Evolutionary conservation across 2,113 vertebrate genomes (phyloP).

Genomic region (Pelecanus crispus): DNA sequence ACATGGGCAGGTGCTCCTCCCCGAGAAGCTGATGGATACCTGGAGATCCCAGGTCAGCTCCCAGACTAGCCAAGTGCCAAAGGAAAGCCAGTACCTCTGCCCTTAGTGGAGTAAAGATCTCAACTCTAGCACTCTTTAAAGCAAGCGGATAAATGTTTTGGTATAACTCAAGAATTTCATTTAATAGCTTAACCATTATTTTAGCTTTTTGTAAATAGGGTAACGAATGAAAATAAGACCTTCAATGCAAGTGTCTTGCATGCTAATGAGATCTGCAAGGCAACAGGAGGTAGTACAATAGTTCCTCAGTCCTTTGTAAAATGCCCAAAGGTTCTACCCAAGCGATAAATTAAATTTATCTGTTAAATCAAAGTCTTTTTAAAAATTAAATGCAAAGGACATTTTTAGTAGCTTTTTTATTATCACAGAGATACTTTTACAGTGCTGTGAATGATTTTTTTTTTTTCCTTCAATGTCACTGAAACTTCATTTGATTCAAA

Average conservation of each 20-base stretch:
- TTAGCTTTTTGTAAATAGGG: not conserved
- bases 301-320: conserved; percentile 12
- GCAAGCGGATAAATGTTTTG: rapidly evolving
- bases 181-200: not conserved
- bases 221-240: not conserved
- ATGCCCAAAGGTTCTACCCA: not conserved
- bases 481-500: conserved; percentile 10
- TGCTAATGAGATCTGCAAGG: conserved; percentile 20
- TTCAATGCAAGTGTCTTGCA: not conserved
- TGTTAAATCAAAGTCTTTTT: conserved; percentile 26
- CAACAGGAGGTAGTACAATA: not conserved
- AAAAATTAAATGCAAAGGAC: conserved; percentile 38
- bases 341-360: conserved; percentile 45
- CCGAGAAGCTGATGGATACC: not conserved
- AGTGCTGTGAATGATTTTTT: not conserved
- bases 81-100: not conserved
- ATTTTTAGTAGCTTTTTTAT: conserved; percentile 55
- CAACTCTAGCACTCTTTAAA: not conserved
- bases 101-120: not conserved
- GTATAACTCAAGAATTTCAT: not conserved
- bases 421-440: conserved; percentile 3
- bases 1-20: not conserved
- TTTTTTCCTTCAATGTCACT: not conserved
- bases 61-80: not conserved
- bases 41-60: not conserved